A percentile compares a stretch with the other conserved stretches of the same genome.
Conservation (phyloP, 1,140 invertebrate genomes). For the Nomia melanderi region DNA sequence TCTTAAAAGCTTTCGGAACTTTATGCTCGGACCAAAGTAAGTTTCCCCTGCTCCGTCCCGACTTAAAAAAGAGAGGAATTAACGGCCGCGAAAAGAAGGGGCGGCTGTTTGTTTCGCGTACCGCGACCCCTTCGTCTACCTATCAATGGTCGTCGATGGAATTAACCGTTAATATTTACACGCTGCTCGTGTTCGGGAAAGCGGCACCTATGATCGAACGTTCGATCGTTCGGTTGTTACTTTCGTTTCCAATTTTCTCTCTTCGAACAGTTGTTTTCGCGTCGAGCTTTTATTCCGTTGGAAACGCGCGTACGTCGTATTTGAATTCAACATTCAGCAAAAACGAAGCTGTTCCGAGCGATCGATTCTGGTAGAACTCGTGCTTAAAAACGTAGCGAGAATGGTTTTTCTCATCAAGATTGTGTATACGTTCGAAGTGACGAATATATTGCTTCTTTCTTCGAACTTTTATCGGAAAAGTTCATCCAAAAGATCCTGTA, state of each 20-base stretch:
- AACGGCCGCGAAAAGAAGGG: too few relatives aligned
- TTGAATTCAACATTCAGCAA: too few relatives aligned
- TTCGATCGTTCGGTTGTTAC: neutral
- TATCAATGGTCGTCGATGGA: neutral
- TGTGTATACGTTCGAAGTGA: slow-evolving; percentile 59
- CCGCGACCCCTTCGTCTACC: too few relatives aligned
- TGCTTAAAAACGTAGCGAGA: slow-evolving; percentile 31
- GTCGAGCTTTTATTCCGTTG: too few relatives aligned
- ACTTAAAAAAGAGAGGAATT: neutral
- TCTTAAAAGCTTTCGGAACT: slow-evolving; percentile 20
- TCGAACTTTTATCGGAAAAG: slow-evolving; percentile 62
- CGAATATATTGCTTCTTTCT: slow-evolving; percentile 71
- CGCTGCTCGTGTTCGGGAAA: neutral
- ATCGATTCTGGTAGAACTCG: too few relatives aligned
- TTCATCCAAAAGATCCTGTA: slow-evolving; percentile 64
- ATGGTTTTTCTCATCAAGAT: slow-evolving; percentile 39
- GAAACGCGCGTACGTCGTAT: too few relatives aligned
- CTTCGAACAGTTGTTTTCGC: neutral
- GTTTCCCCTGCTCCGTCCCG: neutral
- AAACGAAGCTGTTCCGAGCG: too few relatives aligned
- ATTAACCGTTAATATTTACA: neutral
- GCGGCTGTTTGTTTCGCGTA: neutral
- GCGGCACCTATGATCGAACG: too few relatives aligned
- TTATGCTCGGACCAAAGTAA: neutral
- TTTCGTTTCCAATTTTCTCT: neutral